Evolutionary conservation across 2,797 vertebrate genomes (phyloP), one percentile per base, ranked within the genome.

Genomic region (Pipistrellus nathusii): DNA sequence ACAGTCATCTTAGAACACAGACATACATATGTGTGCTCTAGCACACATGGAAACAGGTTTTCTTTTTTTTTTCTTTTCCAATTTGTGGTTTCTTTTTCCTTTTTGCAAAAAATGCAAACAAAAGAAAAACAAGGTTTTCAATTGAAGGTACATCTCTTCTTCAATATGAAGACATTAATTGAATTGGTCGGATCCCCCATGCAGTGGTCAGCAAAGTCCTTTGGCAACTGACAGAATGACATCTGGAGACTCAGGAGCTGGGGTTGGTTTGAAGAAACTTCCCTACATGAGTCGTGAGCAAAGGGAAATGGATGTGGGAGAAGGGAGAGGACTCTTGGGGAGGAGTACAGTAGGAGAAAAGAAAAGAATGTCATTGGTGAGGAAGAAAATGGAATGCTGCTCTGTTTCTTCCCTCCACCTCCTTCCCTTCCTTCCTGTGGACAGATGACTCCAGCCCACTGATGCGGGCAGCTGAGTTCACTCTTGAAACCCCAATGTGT

Each of bases 131-230:
- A 97, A 98, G 97, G 97, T 98, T 98, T 98, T 98, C 98, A 98
- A 98, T 98, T 98, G 98, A 98, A 98, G 98, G 98, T 99, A 99
- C 98, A 99, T 98, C 98, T 99, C 99, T 99, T 99, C 99, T 99
- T 99, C 99, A 99, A 99, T 99, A 99, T 99, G 99, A 99, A 99
- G 99, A 99, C 98, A 98, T 98, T 98, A 99, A 98, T 97, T 98
- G 98, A 98, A 98, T 98, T 98, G 98, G 98, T 98, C 93, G 97
- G 98, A 98, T 98, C 98, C 98, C 98, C 98, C 98, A 98, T 98
- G 98, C 98, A 98, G 98, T 98, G 98, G 98, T 98, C 98, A 98
- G 96, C 96, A 87, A 98, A 98, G 99, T 99, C 98, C 98, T 98
- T 98, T 98, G 98, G 98, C 98, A 97, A 98, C 98, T 98, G 97